These are phyloP conservation scores for Nesoenas mayeri DNA, from an alignment of 2,113 vertebrate species.

Conservation along the genomic window DNA sequence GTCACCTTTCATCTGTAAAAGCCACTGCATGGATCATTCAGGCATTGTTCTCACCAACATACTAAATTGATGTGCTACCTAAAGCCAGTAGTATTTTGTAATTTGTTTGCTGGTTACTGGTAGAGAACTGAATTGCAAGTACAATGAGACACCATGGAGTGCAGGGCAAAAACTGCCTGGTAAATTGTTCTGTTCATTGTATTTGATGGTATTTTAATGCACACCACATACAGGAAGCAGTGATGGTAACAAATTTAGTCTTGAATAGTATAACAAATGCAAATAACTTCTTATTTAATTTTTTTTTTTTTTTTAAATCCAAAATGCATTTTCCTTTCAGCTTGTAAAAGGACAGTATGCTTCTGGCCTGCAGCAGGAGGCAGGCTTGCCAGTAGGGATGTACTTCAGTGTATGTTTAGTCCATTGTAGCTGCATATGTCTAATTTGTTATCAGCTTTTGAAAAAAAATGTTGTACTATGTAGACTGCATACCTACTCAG, in stretches of 20 bases:
- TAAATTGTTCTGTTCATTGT: not conserved
- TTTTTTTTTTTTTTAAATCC: not conserved
- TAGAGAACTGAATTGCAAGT: not conserved
- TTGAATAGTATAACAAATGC: not conserved
- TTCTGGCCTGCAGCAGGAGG: not conserved
- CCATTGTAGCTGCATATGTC: not conserved
- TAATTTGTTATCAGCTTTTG: not conserved
- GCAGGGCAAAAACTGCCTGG: not conserved
- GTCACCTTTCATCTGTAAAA: constrained; percentile 20
- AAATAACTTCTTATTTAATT: not conserved
- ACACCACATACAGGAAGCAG: not conserved
- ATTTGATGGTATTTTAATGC: not conserved
- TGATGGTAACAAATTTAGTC: not conserved
- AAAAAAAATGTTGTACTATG: not conserved
- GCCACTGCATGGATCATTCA: not conserved
- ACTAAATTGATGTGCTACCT: not conserved
- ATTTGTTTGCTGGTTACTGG: not conserved
- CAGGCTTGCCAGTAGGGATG: not conserved
- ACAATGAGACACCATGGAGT: not conserved
- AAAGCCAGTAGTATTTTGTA: not conserved
- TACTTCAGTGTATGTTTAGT: not conserved
- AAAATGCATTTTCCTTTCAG: not conserved
- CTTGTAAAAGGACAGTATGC: not conserved
- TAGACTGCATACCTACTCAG: not conserved
- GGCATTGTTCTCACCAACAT: not conserved